Conservation (phyloP, 2,797 vertebrate genomes). For the Pipistrellus nathusii region DNA sequence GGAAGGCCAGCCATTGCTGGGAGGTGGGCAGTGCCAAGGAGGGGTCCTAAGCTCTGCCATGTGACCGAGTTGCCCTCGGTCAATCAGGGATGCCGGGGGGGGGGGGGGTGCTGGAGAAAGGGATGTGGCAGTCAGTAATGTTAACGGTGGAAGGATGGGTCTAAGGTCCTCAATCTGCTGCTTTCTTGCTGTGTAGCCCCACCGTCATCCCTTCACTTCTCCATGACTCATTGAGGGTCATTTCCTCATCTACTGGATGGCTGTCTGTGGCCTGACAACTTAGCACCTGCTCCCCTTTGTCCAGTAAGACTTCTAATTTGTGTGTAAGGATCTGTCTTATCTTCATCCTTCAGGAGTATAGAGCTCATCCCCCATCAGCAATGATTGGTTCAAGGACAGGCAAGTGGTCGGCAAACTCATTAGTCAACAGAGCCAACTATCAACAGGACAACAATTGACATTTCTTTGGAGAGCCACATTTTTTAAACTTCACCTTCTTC, state of each 20-base stretch:
- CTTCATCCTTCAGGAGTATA: neutral
- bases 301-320: neutral
- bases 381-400: neutral
- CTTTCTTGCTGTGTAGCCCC: neutral
- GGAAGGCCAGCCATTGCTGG: too few relatives aligned
- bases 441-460: too few relatives aligned
- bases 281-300: neutral
- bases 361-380: neutral
- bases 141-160: neutral
- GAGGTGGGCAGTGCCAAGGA: neutral
- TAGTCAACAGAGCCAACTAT: too few relatives aligned
- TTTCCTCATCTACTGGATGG: neutral
- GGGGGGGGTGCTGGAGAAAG: neutral
- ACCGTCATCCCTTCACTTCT: neutral
- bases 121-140: neutral
- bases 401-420: too few relatives aligned
- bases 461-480: too few relatives aligned
- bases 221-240: neutral
- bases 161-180: neutral
- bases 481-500: too few relatives aligned
- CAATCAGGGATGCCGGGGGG: too few relatives aligned
- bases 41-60: neutral
- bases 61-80: neutral
- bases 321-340: neutral
- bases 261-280: neutral